Conservation (phyloP, 92 coral and sea anemone genomes). For the Epizoanthus rinbou region DNA sequence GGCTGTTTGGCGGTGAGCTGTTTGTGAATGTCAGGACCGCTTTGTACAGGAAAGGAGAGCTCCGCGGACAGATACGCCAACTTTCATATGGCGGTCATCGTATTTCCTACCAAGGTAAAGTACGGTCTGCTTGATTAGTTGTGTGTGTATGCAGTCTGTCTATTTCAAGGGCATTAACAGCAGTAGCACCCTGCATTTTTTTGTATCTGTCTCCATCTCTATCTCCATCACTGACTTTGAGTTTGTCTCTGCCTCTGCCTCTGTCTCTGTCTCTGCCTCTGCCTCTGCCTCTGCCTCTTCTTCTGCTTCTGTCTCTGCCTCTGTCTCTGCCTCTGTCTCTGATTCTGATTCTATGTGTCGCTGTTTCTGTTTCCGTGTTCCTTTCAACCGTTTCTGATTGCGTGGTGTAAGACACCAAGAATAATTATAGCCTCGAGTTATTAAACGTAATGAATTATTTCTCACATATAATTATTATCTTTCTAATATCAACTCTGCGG, state of each 20-base stretch:
- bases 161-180: neutral
- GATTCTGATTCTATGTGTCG: no score
- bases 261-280: neutral
- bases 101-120: conserved; percentile 64
- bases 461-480: no score
- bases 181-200: no score
- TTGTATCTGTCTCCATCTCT: neutral
- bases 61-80: conserved; percentile 72
- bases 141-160: neutral
- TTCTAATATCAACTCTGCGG: no score
- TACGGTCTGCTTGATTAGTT: neutral
- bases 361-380: neutral
- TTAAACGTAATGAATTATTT: no score
- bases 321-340: no score
- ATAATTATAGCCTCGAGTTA: no score
- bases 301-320: no score
- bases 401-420: no score
- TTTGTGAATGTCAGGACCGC: conserved; percentile 74
- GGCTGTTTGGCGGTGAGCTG: conserved; percentile 74
- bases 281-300: no score
- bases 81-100: conserved; percentile 78
- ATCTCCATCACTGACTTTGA: neutral
- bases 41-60: conserved; percentile 66
- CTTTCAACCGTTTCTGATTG: neutral
- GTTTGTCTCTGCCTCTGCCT: neutral